Evolutionary conservation across 2,113 vertebrate genomes (phyloP).

Genomic region (Plecotus auritus): DNA sequence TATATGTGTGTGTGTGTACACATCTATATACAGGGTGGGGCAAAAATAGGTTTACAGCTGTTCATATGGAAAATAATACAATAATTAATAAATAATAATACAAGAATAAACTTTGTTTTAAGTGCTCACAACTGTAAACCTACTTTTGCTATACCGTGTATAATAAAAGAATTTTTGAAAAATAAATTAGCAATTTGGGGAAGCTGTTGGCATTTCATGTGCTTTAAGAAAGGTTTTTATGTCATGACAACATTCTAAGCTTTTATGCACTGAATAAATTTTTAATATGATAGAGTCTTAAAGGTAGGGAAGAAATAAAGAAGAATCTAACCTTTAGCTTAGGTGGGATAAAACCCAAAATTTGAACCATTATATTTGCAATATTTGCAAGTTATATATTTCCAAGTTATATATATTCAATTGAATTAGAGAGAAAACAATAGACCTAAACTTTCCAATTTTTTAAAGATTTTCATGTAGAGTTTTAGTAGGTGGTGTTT

Average conservation of each 20-base stretch:
- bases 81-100: not conserved
- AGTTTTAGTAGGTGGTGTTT: not conserved
- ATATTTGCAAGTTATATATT: not conserved
- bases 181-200: not conserved
- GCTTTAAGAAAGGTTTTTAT: not conserved
- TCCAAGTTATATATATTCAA: not conserved
- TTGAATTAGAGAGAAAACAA: slow-evolving; percentile 42
- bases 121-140: not conserved
- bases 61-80: not conserved
- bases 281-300: not conserved
- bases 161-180: not conserved
- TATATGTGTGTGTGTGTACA: not conserved
- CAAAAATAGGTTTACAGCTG: not conserved
- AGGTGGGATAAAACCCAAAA: not conserved
- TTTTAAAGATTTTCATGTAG: slow-evolving; percentile 4
- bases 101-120: not conserved
- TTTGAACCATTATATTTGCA: not conserved
- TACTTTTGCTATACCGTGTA: not conserved
- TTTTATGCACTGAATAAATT: not conserved
- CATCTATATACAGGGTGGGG: not conserved
- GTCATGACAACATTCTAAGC: not conserved
- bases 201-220: not conserved
- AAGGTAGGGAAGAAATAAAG: not conserved
- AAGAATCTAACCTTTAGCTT: slow-evolving; percentile 47
- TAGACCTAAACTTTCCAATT: slow-evolving; percentile 49